A percentile compares a stretch with the other conserved stretches of the same genome.
Evolutionary conservation across 2,888 invertebrate species (phyloP).

Genomic region (Caradrina clavipalpis): DNA sequence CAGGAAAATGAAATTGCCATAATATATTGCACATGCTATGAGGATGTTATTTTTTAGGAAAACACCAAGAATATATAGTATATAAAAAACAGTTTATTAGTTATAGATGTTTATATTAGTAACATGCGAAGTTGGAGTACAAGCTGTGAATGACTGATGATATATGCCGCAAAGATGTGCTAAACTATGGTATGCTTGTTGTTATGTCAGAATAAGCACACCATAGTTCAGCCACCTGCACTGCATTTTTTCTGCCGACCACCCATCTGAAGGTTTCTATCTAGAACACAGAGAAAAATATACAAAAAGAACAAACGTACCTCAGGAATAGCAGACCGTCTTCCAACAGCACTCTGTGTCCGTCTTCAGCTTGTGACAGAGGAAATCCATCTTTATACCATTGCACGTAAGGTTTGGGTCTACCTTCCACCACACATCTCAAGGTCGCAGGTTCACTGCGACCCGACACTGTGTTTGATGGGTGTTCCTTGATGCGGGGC

Average conservation of each 20-base stretch:
- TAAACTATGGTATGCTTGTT: neutral
- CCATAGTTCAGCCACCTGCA: neutral
- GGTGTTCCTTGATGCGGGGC: conserved; percentile 99
- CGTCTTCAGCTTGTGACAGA: conserved; percentile 95
- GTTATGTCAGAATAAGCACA: neutral
- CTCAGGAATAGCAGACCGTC: conserved; percentile 98
- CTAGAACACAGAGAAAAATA: neutral
- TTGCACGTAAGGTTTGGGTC: conserved; percentile 96
- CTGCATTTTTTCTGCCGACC: neutral
- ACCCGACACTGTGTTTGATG: conserved; percentile 98
- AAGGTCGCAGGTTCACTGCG: conserved; percentile 99
- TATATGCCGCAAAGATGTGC: neutral
- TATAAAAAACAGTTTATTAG: neutral
- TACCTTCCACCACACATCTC: conserved; percentile 99
- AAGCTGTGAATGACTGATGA: neutral
- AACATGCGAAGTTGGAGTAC: neutral
- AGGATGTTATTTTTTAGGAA: neutral
- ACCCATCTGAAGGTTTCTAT: neutral
- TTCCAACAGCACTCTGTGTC: conserved; percentile 97
- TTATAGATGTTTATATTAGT: neutral
- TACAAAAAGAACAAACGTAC: conserved; percentile 65
- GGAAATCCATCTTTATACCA: conserved; percentile 98
- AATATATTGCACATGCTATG: conserved; percentile 2
- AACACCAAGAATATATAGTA: neutral
- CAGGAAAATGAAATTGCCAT: conserved; percentile 20